Conservation (phyloP, 1,140 invertebrate genomes). For the Pogonomyrmex barbatus region DNA sequence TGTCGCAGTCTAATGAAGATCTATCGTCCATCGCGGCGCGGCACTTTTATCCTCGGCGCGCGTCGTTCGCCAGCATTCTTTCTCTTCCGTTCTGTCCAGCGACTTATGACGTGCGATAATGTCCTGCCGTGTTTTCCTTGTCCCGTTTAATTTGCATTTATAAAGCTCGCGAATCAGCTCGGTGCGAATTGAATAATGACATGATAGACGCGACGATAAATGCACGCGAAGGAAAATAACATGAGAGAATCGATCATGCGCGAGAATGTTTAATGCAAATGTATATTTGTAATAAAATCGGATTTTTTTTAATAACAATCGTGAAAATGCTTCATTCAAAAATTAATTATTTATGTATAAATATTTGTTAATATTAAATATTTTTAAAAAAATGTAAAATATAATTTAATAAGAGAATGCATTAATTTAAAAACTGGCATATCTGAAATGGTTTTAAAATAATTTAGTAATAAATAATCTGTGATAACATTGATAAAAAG, state of each 20-base stretch:
- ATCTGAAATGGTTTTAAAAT: background rate
- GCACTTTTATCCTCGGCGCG: conserved; percentile 68
- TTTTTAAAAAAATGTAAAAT: background rate
- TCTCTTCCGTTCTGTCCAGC: background rate
- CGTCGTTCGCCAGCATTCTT: conserved; percentile 38
- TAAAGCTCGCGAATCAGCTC: conserved; percentile 12
- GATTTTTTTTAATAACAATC: background rate
- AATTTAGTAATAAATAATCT: conserved; percentile 1
- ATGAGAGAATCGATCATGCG: conserved; percentile 1
- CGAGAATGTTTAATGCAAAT: background rate
- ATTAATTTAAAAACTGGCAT: background rate
- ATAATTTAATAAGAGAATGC: background rate
- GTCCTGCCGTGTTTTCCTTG: background rate
- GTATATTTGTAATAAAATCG: background rate
- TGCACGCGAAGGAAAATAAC: conserved; percentile 5
- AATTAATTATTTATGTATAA: too few relatives aligned
- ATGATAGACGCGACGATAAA: background rate
- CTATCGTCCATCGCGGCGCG: conserved; percentile 70
- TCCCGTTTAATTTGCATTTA: conserved; percentile 36
- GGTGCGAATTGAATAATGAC: conserved; percentile 8
- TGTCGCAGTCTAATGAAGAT: conserved; percentile 79
- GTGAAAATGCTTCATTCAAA: too few relatives aligned
- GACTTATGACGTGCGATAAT: conserved; percentile 23
- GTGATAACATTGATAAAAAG: background rate
- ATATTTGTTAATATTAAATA: background rate